Evolutionary conservation across 1,140 invertebrate genomes (phyloP).

Genomic region (Papilio machaon): DNA sequence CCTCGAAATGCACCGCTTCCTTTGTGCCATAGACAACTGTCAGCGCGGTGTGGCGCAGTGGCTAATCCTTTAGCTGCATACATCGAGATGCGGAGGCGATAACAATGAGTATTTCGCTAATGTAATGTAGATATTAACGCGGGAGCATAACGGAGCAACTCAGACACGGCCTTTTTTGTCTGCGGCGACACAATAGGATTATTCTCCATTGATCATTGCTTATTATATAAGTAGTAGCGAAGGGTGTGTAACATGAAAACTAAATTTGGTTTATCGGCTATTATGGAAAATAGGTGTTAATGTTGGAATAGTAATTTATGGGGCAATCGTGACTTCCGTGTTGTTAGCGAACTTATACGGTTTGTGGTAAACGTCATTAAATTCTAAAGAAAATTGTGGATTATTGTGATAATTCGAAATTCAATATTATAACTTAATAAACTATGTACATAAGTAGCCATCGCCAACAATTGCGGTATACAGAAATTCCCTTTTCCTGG

Average conservation of each 20-base stretch:
- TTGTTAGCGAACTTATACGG: slow-evolving; percentile 67
- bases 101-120: slow-evolving; percentile 68
- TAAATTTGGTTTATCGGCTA: slow-evolving; percentile 82
- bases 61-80: slow-evolving; percentile 68
- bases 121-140: slow-evolving; percentile 80
- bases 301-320: slow-evolving; percentile 78
- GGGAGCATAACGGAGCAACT: slow-evolving; percentile 78
- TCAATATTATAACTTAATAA: background rate
- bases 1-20: slow-evolving; percentile 64
- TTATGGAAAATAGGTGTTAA: slow-evolving; percentile 82
- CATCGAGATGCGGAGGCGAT: slow-evolving; percentile 49
- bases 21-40: slow-evolving; percentile 77
- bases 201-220: slow-evolving; percentile 81
- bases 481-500: background rate
- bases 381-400: background rate
- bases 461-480: too few relatives aligned
- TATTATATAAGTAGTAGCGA: slow-evolving; percentile 79
- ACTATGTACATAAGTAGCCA: background rate
- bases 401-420: background rate
- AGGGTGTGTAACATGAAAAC: slow-evolving; percentile 81
- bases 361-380: slow-evolving; percentile 41
- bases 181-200: slow-evolving; percentile 78
- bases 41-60: slow-evolving; percentile 68
- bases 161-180: slow-evolving; percentile 78
- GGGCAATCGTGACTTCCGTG: slow-evolving; percentile 72